Base-by-base conservation (phyloP, 2,888 invertebrate species). In the Parnassius smintheus region DNA sequence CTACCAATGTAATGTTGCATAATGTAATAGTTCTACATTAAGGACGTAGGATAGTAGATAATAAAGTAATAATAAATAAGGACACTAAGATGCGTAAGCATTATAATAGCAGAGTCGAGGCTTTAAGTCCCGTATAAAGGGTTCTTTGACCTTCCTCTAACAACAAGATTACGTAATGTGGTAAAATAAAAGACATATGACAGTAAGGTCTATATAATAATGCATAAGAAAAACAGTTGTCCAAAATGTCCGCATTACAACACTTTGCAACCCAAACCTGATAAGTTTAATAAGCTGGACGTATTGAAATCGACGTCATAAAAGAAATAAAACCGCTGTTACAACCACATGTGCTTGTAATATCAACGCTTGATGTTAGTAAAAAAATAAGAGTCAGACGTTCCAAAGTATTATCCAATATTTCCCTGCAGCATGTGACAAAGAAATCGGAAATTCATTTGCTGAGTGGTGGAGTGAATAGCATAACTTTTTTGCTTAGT, bases 281-380 rank as follows among this genome's bases (percentile, higher is more conserved):
- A 63, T 59, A 51, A 59, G 22, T 59, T 59, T 63, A 59, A 63
- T 63, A 63, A 59, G 59, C 59, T 59, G 51, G 42, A 56, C 56
- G 64, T 64, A 60, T 56, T 59, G 60, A 60, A 64, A 53, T 64
- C 51, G 60, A 64, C 44, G 51, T 56, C 50, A 64, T 60, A 64
- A 64, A 64, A 64, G 60, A 60, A 56, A 64, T 64, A 60, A 60
- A 64, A 56, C 53, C 59, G 64, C 60, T 59, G 56, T 64, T 64
- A 60, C 56, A 56, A 42, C 59, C 64, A 64, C 49, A 64, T 64
- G 64, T 44, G 59, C 48, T 48, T 51, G 64, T 56, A 59, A 64
- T 64, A 60, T 59, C 42, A 60, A 53, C 52, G 64, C 59, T 56
- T 56, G 59, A 56, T 64, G 52, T 60, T 52, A 59, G 64, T 64